Conservation (phyloP, 1,140 invertebrate genomes). For the Portunus trituberculatus region DNA sequence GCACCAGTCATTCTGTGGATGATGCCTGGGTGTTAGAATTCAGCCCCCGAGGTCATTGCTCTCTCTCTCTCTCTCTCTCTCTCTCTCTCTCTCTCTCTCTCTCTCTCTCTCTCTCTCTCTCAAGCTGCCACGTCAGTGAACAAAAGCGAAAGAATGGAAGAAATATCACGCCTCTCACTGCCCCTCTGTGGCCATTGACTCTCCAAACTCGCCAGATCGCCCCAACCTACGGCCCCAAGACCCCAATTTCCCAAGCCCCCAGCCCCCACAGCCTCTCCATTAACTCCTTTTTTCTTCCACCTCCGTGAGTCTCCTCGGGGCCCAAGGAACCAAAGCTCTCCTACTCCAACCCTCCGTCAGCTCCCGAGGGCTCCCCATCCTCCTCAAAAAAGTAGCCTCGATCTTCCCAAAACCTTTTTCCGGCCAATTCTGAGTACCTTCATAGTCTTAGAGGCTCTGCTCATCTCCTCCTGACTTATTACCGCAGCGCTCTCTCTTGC, state of each 20-base stretch:
- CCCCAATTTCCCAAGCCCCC: not conserved
- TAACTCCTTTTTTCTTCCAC: not conserved
- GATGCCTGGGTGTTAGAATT: no score
- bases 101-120: no score
- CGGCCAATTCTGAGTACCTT: not conserved
- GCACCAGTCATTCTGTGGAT: no score
- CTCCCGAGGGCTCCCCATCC: not conserved
- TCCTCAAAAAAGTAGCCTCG: not conserved
- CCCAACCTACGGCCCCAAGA: not conserved
- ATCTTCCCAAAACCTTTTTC: not conserved
- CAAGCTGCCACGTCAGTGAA: not conserved
- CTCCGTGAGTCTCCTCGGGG: not conserved
- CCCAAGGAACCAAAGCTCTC: not conserved
- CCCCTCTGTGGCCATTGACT: not conserved
- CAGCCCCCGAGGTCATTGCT: not conserved
- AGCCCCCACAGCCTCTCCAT: not conserved
- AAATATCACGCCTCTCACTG: not conserved
- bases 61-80: not conserved
- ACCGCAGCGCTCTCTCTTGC: not conserved
- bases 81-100: no score
- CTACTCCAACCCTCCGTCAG: not conserved
- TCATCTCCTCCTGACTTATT: not conserved
- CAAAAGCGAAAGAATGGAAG: not conserved
- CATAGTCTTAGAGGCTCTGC: not conserved
- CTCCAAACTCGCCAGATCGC: not conserved